phyloP scores from a whole-genome alignment of 2,797 vertebrate genomes.

The Chelonia mydas region DNA sequence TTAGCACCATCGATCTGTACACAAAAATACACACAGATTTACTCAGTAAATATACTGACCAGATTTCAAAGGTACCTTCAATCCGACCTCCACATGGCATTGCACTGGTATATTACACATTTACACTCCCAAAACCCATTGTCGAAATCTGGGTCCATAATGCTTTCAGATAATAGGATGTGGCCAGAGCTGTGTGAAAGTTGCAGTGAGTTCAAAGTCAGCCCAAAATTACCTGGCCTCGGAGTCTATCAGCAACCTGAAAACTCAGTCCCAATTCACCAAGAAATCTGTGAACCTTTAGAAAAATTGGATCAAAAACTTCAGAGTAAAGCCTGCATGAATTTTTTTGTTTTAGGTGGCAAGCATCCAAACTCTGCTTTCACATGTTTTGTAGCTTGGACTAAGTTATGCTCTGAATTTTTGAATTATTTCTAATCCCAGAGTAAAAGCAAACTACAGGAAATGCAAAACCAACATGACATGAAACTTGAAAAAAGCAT shows the following conservation, averaged over 20 bases:
- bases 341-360: accelerated
- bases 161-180: background rate
- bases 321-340: accelerated
- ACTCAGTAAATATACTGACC: background rate
- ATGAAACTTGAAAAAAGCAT: background rate
- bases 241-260: accelerated
- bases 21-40: background rate
- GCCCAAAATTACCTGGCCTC: background rate
- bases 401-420: background rate
- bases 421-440: background rate
- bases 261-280: background rate
- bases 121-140: background rate
- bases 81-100: background rate
- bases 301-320: background rate
- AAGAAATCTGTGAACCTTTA: accelerated
- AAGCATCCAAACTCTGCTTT: background rate
- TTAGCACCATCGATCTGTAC: background rate
- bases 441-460: background rate
- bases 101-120: background rate
- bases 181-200: background rate
- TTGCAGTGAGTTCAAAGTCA: background rate
- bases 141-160: background rate
- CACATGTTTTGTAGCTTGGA: background rate
- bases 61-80: background rate
- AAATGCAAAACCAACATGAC: background rate